These are phyloP conservation scores for Champsocephalus gunnari DNA, from an alignment of 2,797 vertebrate species.

Conservation along the genomic window DNA sequence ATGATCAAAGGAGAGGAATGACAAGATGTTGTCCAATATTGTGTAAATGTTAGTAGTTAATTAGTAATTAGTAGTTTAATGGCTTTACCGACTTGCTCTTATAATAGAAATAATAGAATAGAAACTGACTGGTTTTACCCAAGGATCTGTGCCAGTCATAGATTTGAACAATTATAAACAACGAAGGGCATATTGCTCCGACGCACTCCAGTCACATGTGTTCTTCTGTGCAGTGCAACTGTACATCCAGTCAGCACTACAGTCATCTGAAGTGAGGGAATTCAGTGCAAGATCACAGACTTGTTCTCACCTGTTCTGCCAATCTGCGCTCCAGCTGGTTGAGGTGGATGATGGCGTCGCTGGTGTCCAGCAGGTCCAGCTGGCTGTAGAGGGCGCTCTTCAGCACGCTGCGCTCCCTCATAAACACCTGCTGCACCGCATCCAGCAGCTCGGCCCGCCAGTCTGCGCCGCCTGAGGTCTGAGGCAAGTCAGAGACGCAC, in stretches of 20 bases:
- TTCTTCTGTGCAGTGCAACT: background rate
- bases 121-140: background rate
- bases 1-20: background rate
- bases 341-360: conserved; percentile 86
- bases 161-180: background rate
- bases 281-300: background rate
- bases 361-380: conserved; percentile 85
- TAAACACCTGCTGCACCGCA: conserved; percentile 90
- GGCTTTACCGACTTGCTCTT: background rate
- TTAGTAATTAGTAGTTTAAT: too few species aligned
- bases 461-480: conserved; percentile 80
- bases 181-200: background rate
- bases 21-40: background rate
- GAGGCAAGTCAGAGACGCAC: conserved; percentile 6
- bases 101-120: background rate
- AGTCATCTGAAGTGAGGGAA: background rate
- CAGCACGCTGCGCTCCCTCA: conserved; percentile 86
- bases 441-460: conserved; percentile 91
- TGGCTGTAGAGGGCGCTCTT: conserved; percentile 87
- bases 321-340: conserved; percentile 89
- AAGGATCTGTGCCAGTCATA: background rate
- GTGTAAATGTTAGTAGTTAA: background rate
- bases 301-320: conserved; percentile 88
- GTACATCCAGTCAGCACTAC: background rate
- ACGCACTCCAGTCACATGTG: background rate